Base-by-base conservation (phyloP, 2,113 vertebrate species). In the Opisthocomus hoazin region DNA sequence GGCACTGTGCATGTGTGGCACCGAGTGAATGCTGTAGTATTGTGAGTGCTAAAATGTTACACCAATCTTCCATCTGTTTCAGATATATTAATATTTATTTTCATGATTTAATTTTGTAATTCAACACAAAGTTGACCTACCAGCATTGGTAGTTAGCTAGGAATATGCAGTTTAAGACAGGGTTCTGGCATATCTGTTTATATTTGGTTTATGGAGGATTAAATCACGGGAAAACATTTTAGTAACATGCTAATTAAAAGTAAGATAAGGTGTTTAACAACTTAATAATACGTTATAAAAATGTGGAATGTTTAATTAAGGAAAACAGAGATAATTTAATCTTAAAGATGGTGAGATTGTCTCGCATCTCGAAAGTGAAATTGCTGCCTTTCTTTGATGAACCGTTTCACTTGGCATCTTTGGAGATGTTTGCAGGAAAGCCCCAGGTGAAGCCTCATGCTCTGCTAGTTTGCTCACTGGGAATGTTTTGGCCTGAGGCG, bases 81-180 rank as follows among this genome's bases (percentile, higher is more conserved):
- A 85, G n/a, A 22, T 85, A 17, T 37, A 27, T 45, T 76, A 57
- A 32, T 93, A 56, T 34, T 64, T 84, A 36, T 57, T 93, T 93
- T 87, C 19, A 15, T n/a, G 14, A 79, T 92, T 94, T 91, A 17
- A 27, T 87, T 89, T 84, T 71, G 19, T 76, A 82, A 69, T 93
- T 87, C 39, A 73, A 18, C 82, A 37, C 19, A 36, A 64, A 82
- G 57, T 48, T 2, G 5, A 54, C 60, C 21, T 70, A 51, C 15
- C 5, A 34, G 45, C 37, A 9, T 45, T 86, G n/a, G 17, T 80
- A 66, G 66, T 83, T 92, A 85, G 39, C 43, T 64, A 64, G 70
- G 57, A 71, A 41, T 87, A 65, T n/a, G 12, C 57, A 56, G 6
- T 94, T 93, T 74, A 65, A 88, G 79, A 57, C 37, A 74, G 17